Conservation (phyloP, 2,888 invertebrate species). For the Ceriagrion tenellum region DNA sequence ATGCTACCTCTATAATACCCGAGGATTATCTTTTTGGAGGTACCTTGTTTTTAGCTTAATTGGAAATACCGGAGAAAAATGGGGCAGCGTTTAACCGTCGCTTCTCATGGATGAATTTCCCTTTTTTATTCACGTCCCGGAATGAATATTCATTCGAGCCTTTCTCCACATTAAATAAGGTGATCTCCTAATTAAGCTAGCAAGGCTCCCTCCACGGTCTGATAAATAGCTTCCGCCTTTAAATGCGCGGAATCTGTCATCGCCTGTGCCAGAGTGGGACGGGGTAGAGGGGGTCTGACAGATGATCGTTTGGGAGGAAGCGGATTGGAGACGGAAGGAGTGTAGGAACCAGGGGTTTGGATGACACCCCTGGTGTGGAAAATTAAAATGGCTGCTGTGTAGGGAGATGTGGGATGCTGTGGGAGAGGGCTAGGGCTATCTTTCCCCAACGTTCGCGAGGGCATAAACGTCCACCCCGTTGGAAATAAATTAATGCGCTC, state of each 20-base stretch:
- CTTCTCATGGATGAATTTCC: neutral
- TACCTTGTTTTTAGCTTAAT: neutral
- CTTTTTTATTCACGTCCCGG: neutral
- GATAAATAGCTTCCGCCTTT: conserved; percentile 44
- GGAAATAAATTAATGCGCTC: neutral
- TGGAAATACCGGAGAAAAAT: conserved; percentile 12
- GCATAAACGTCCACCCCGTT: too few relatives aligned
- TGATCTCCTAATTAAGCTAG: conserved; percentile 34
- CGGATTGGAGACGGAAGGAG: neutral
- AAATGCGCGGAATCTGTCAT: conserved; percentile 45
- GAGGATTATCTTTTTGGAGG: neutral
- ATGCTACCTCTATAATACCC: neutral
- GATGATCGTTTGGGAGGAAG: conserved; percentile 31
- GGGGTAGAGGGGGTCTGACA: neutral
- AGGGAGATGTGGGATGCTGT: neutral
- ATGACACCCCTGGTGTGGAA: neutral
- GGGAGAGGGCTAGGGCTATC: neutral
- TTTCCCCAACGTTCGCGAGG: neutral
- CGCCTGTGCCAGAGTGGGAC: neutral
- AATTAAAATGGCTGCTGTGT: neutral
- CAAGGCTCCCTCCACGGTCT: neutral
- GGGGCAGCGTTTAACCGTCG: neutral
- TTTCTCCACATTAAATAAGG: conserved; percentile 23
- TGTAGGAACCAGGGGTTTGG: neutral
- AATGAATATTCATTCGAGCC: conserved; percentile 53